Conservation (phyloP, 1,140 invertebrate genomes). For the Euura saliciscinereae region DNA sequence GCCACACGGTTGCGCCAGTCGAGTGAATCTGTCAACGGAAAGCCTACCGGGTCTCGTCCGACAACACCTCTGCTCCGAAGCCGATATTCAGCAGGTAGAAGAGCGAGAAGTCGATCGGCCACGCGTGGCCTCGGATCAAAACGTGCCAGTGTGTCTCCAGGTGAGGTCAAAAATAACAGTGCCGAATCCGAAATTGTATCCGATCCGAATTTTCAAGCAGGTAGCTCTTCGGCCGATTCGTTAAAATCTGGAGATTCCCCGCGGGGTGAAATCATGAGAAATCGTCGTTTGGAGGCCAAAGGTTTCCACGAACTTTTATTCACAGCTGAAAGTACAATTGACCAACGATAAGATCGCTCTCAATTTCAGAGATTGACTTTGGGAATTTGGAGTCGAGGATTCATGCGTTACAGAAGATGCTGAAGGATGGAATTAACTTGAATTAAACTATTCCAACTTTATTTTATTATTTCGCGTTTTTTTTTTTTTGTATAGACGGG, state of each 20-base stretch:
- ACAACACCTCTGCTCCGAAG: conserved; percentile 27
- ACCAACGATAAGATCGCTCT: conserved; percentile 15
- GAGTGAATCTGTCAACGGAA: conserved; percentile 27
- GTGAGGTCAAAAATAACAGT: conserved; percentile 20
- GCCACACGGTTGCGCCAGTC: conserved; percentile 32
- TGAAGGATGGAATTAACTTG: conserved; percentile 42
- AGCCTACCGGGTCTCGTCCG: conserved; percentile 25
- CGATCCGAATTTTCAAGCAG: conserved; percentile 15
- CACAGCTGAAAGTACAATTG: not conserved
- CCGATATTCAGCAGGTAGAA: conserved; percentile 21
- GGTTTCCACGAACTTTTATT: conserved; percentile 19
- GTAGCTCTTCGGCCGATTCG: conserved; percentile 31
- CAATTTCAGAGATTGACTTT: conserved; percentile 35
- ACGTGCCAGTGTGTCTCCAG: conserved; percentile 35
- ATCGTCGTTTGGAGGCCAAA: conserved; percentile 22
- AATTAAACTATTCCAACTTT: conserved; percentile 27
- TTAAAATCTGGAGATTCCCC: conserved; percentile 24
- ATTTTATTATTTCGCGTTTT: not conserved
- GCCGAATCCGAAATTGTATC: not conserved
- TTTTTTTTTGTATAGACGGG: too few species aligned
- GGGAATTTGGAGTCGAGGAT: conserved; percentile 44
- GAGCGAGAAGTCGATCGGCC: conserved; percentile 40
- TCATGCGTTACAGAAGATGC: conserved; percentile 41
- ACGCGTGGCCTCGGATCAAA: conserved; percentile 33
- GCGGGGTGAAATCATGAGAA: conserved; percentile 17